Conservation (phyloP, 2,888 invertebrate species). For the Tineola bisselliella region DNA sequence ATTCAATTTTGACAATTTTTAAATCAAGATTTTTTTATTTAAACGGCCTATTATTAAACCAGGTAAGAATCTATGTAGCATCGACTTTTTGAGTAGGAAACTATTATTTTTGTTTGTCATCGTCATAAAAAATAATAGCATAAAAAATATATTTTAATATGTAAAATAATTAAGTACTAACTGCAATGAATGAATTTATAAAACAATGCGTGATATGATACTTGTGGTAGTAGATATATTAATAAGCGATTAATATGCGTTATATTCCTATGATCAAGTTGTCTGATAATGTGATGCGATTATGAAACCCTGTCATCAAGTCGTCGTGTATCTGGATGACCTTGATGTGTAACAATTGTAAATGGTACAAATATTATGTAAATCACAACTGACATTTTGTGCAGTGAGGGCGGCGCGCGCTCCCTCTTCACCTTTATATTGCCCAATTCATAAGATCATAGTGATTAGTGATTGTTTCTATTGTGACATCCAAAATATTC, state of each 20-base stretch:
- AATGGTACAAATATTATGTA: slow-evolving; percentile 36
- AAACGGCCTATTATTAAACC: not conserved
- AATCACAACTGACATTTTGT: slow-evolving; percentile 53
- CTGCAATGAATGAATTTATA: no score
- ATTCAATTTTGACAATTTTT: slow-evolving; percentile 17
- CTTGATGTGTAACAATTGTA: slow-evolving; percentile 43
- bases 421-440: slow-evolving; percentile 24
- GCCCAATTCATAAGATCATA: not conserved
- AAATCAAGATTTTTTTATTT: slow-evolving; percentile 1
- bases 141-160: no score
- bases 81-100: no score
- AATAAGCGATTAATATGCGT: not conserved
- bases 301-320: not conserved
- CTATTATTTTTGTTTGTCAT: no score
- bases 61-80: not conserved
- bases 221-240: not conserved
- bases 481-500: not conserved
- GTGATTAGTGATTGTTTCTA: slow-evolving; percentile 3
- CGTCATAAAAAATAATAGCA: no score
- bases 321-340: slow-evolving; percentile 22
- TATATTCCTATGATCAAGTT: not conserved
- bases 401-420: slow-evolving; percentile 34
- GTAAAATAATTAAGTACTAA: no score
- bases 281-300: not conserved
- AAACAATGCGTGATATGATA: no score